A percentile compares a stretch with the other conserved stretches of the same genome.
Conservation (phyloP, 2,113 vertebrate species). For the Potamarius usumacintae region DNA sequence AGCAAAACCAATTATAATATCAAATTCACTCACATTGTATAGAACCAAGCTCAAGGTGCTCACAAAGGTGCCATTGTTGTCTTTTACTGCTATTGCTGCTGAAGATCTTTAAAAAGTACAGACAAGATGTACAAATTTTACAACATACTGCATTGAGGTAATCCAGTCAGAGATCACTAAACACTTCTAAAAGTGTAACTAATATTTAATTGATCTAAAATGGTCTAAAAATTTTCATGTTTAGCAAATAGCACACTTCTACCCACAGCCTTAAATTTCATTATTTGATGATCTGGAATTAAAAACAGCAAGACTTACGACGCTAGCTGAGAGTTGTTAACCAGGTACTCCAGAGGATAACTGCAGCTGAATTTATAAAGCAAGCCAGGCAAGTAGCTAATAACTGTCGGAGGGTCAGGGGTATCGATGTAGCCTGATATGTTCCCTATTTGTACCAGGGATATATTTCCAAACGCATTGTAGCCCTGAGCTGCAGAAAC, state of each 20-base stretch:
- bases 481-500: slow-evolving; percentile 85
- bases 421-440: slow-evolving; percentile 96
- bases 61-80: slow-evolving; percentile 95
- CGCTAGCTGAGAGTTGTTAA: slow-evolving; percentile 95
- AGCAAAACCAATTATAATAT: neutral
- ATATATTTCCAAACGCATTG: slow-evolving; percentile 87
- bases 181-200: neutral
- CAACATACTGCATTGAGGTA: neutral
- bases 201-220: neutral
- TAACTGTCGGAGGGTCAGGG: slow-evolving; percentile 90
- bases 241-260: neutral
- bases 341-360: slow-evolving; percentile 94
- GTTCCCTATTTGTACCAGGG: slow-evolving; percentile 92
- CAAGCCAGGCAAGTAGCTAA: slow-evolving; percentile 95
- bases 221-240: neutral
- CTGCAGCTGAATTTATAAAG: slow-evolving; percentile 98
- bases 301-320: slow-evolving; percentile 80
- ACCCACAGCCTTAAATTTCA: neutral
- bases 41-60: slow-evolving; percentile 94
- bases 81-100: slow-evolving; percentile 90
- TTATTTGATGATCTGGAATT: too few relatives aligned
- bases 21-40: slow-evolving; percentile 86
- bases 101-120: slow-evolving; percentile 79
- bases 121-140: neutral
- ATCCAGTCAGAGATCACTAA: neutral